phyloP scores from a whole-genome alignment of 2,113 vertebrate species.

The Zapornia atra region DNA sequence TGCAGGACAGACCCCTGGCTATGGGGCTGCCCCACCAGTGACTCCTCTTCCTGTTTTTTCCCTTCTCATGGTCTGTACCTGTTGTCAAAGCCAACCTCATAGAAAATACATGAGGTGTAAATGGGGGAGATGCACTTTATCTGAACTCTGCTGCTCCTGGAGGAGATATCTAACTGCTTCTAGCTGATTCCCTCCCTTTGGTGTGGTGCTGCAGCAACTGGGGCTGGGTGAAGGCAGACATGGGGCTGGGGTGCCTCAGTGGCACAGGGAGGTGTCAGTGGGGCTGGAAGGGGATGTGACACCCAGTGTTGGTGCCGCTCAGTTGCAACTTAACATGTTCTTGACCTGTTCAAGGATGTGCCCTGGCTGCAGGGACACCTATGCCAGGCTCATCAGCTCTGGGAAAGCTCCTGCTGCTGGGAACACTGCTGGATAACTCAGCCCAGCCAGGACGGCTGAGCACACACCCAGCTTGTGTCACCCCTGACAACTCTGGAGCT shows the following conservation, averaged over 20 bases:
- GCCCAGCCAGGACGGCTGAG: neutral
- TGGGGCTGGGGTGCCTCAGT: fast-evolving
- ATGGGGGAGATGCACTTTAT: neutral
- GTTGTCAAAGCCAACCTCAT: neutral
- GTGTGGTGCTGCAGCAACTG: neutral
- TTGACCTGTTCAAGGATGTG: neutral
- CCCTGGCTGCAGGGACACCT: neutral
- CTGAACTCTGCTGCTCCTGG: neutral
- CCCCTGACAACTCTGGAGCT: neutral
- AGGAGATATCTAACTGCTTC: neutral
- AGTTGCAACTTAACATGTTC: fast-evolving
- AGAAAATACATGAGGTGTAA: neutral
- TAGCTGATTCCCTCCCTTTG: fast-evolving
- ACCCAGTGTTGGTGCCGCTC: fast-evolving
- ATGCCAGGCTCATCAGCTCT: fast-evolving
- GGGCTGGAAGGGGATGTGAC: neutral
- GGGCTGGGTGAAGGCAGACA: neutral
- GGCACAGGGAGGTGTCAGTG: fast-evolving
- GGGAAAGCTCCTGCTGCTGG: fast-evolving
- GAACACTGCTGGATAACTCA: neutral
- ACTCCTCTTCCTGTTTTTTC: neutral
- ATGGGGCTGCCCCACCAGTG: neutral
- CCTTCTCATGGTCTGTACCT: neutral
- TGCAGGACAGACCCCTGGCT: neutral
- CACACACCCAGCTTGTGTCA: neutral